phyloP scores from a whole-genome alignment of 2,888 invertebrate species.

The Synanthedon vespiformis region DNA sequence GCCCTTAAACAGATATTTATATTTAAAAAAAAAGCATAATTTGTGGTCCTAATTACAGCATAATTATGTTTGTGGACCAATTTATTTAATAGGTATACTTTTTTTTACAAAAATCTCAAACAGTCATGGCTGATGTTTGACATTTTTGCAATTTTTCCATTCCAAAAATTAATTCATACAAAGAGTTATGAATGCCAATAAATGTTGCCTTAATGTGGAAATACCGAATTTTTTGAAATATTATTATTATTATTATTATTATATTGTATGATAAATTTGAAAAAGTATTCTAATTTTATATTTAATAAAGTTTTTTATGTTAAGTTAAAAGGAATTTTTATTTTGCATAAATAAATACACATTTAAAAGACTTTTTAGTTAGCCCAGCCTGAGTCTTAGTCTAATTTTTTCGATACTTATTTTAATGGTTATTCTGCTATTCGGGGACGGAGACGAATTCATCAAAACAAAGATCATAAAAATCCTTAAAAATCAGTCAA shows the following conservation, averaged over 20 bases:
- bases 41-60: no score
- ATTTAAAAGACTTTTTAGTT: no score
- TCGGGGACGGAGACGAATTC: no score
- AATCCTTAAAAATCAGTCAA: no score
- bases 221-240: conserved; percentile 40
- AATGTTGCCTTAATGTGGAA: conserved; percentile 45
- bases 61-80: conserved; percentile 20
- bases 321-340: conserved; percentile 44
- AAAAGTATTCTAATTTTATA: conserved; percentile 35
- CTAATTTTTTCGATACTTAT: no score
- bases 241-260: conserved; percentile 39
- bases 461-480: no score
- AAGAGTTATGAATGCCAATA: conserved; percentile 18
- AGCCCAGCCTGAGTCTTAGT: no score
- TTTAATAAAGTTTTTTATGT: conserved; percentile 57
- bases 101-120: conserved; percentile 52
- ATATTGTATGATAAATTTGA: conserved; percentile 16
- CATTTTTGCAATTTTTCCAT: conserved; percentile 39
- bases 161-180: conserved; percentile 7
- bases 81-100: conserved; percentile 8
- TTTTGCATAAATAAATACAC: conserved; percentile 8
- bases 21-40: no score
- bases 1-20: no score
- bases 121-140: conserved; percentile 62
- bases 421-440: no score